Percentiles rank a stretch among this genome's conserved stretches.
phyloP scores from a whole-genome alignment of 1,140 invertebrate species.

The Aphaenogaster rudis region DNA sequence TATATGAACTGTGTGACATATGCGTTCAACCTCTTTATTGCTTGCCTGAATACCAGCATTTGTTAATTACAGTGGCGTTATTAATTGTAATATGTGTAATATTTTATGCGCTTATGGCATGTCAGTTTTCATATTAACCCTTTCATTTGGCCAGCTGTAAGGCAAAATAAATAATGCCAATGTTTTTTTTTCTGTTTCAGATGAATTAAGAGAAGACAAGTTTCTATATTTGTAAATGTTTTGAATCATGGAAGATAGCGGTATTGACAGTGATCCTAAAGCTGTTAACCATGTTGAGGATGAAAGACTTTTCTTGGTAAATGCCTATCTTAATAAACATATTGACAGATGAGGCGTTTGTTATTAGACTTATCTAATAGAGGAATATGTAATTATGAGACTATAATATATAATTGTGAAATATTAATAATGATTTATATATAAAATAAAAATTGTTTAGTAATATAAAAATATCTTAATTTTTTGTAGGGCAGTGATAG shows the following conservation, averaged over 20 bases:
- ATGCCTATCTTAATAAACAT: constrained; percentile 21
- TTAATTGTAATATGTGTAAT: neutral
- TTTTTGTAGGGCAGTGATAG: constrained; percentile 85
- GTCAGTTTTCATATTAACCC: neutral
- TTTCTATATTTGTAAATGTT: constrained; percentile 49
- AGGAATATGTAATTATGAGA: constrained; percentile 30
- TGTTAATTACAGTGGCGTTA: neutral
- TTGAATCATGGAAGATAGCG: constrained; percentile 89
- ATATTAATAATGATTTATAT: neutral
- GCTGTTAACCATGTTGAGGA: constrained; percentile 83
- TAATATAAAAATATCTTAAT: constrained; percentile 51
- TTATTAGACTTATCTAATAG: neutral
- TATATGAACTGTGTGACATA: neutral
- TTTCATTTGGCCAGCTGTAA: neutral
- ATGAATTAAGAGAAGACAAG: constrained; percentile 53
- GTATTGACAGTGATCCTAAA: constrained; percentile 89
- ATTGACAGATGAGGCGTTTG: neutral
- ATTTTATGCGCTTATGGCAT: neutral
- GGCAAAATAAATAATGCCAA: neutral
- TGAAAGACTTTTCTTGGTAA: constrained; percentile 86
- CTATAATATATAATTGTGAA: constrained; percentile 18
- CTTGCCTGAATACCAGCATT: constrained; percentile 1
- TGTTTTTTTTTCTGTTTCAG: constrained; percentile 50
- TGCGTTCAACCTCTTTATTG: neutral
- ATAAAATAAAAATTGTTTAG: neutral